These are phyloP conservation scores for Cephus sareptanus DNA, from an alignment of 2,888 invertebrate species.

Conservation along the genomic window DNA sequence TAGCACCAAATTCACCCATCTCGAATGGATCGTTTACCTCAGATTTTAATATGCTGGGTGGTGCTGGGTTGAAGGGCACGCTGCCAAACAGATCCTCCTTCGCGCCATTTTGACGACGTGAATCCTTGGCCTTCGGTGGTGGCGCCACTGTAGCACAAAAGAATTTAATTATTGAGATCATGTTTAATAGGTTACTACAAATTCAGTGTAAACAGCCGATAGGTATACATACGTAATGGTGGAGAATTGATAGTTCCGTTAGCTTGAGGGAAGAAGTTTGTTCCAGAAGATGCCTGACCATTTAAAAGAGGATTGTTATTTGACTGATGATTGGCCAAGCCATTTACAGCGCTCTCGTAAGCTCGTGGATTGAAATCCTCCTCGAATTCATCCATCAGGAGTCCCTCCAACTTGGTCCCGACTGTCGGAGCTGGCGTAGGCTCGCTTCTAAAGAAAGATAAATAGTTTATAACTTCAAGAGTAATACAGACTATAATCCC, in stretches of 20 bases:
- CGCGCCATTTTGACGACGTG: slow-evolving; percentile 64
- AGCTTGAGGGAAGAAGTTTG: slow-evolving; percentile 66
- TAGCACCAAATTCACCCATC: slow-evolving; percentile 77
- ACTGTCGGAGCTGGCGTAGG: slow-evolving; percentile 71
- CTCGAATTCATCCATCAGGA: slow-evolving; percentile 83
- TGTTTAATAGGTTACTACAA: not conserved
- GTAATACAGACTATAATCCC: not conserved
- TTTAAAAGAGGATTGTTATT: slow-evolving; percentile 53
- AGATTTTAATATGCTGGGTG: slow-evolving; percentile 57
- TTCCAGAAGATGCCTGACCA: slow-evolving; percentile 62
- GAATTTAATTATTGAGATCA: not conserved
- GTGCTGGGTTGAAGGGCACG: slow-evolving; percentile 75
- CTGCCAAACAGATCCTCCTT: slow-evolving; percentile 85
- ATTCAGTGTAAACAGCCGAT: not conserved
- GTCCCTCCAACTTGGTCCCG: slow-evolving; percentile 82
- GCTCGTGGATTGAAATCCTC: slow-evolving; percentile 90
- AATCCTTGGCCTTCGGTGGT: slow-evolving; percentile 79
- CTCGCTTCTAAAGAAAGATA: slow-evolving; percentile 40
- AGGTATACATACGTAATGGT: slow-evolving; percentile 74
- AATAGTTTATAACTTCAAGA: not conserved
- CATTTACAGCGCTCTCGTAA: slow-evolving; percentile 73
- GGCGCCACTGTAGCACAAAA: slow-evolving; percentile 82
- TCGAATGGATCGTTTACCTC: slow-evolving; percentile 82
- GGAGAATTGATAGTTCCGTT: slow-evolving; percentile 69
- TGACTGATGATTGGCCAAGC: slow-evolving; percentile 59